Conservation (phyloP, 2,113 vertebrate genomes). For the Saguinus midas region DNA sequence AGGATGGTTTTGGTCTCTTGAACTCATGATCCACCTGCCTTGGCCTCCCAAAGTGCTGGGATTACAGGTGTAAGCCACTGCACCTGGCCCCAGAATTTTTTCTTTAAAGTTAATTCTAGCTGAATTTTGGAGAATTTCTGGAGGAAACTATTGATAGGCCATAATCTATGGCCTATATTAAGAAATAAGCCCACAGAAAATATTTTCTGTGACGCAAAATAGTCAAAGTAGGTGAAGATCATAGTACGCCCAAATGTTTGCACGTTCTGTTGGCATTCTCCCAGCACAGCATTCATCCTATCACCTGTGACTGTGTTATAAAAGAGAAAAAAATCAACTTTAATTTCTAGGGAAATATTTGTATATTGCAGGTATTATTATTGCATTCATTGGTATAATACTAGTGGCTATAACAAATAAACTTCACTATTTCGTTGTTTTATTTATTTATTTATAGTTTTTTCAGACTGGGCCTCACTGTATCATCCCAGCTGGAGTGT, state of each 20-base stretch:
- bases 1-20: no score
- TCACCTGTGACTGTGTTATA: not conserved
- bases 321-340: not conserved
- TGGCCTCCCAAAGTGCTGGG: no score
- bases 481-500: no score
- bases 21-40: no score
- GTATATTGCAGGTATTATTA: not conserved
- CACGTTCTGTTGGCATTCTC: not conserved
- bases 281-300: not conserved
- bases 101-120: not conserved
- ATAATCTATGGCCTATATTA: not conserved
- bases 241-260: not conserved
- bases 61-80: no score
- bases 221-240: not conserved
- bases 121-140: not conserved
- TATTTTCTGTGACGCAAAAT: not conserved
- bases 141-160: not conserved
- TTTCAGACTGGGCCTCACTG: no score
- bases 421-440: not conserved
- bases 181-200: not conserved
- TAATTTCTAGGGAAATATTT: not conserved
- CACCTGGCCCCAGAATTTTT: not conserved
- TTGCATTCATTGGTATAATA: not conserved
- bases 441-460: no score
- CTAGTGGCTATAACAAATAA: not conserved